phyloP scores from a whole-genome alignment of 2,888 invertebrate genomes.

The Apotomis capreana region DNA sequence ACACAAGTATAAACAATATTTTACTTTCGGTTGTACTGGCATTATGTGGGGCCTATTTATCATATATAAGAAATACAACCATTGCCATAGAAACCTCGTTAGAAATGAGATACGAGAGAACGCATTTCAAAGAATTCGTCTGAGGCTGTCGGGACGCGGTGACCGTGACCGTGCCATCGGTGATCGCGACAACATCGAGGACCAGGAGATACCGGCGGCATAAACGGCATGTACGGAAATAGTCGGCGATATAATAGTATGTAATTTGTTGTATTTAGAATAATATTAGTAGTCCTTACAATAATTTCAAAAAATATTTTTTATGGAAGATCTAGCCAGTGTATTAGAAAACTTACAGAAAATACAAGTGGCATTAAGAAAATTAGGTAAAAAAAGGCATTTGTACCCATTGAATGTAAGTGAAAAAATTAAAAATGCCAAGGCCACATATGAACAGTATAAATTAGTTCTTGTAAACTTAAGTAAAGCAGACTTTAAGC shows the following conservation, averaged over 20 bases:
- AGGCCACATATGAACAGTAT: neutral
- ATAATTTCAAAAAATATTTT: neutral
- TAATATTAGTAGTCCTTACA: too few relatives aligned
- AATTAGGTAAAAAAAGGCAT: conserved; percentile 3
- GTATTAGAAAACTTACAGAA: neutral
- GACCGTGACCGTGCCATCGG: neutral
- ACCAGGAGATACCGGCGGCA: neutral
- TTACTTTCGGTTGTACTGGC: neutral
- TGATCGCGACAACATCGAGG: neutral
- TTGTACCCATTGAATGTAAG: neutral
- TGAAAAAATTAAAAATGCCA: neutral
- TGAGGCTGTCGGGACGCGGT: conserved; percentile 1
- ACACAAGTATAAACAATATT: neutral
- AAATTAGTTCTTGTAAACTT: conserved; percentile 2
- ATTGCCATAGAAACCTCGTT: neutral
- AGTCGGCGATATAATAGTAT: too few relatives aligned
- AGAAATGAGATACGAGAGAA: neutral
- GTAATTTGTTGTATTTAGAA: too few relatives aligned
- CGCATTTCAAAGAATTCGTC: neutral
- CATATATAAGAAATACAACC: neutral
- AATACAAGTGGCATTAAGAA: neutral
- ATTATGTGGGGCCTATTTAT: neutral
- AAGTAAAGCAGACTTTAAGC: neutral
- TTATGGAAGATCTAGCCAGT: neutral
- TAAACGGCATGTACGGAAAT: neutral